Conservation (phyloP, 2,797 vertebrate genomes). For the Forpus xanthops region DNA sequence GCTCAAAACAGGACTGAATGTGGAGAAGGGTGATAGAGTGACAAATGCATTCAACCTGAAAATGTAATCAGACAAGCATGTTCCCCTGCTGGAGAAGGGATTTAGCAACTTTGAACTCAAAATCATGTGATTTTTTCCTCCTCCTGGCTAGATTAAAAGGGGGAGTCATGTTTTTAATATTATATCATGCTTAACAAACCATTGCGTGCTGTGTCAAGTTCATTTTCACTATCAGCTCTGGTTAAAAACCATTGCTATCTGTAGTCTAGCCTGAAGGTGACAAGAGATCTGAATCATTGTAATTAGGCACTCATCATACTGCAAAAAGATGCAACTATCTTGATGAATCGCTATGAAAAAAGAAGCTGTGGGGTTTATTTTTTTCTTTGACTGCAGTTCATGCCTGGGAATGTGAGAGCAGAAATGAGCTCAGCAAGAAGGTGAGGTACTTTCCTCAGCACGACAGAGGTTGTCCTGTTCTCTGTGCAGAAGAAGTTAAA, state of each 20-base stretch:
- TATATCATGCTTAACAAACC: conserved; percentile 57
- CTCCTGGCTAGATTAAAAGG: conserved; percentile 47
- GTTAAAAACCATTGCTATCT: conserved; percentile 49
- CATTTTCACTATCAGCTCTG: conserved; percentile 47
- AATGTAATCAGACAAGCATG: conserved; percentile 56
- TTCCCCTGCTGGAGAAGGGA: conserved; percentile 47
- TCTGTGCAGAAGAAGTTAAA: background rate
- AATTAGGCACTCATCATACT: conserved; percentile 64
- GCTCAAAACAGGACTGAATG: background rate
- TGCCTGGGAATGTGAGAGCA: background rate
- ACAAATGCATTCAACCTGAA: conserved; percentile 50
- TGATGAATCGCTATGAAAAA: background rate
- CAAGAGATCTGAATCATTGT: conserved; percentile 64
- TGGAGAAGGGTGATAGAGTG: conserved; percentile 34
- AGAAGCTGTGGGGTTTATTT: background rate
- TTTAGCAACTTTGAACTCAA: conserved; percentile 65
- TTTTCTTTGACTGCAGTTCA: background rate
- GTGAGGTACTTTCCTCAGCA: background rate
- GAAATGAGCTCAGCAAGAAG: background rate
- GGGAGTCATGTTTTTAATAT: conserved; percentile 48
- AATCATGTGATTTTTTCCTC: conserved; percentile 54
- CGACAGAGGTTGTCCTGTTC: background rate
- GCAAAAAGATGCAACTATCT: conserved; percentile 51
- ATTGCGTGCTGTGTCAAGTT: conserved; percentile 60
- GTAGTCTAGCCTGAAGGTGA: conserved; percentile 66